A percentile compares a stretch with the other conserved stretches of the same genome.
Evolutionary conservation across 2,113 vertebrate genomes (phyloP).

Genomic region (Micronycteris hirsuta): DNA sequence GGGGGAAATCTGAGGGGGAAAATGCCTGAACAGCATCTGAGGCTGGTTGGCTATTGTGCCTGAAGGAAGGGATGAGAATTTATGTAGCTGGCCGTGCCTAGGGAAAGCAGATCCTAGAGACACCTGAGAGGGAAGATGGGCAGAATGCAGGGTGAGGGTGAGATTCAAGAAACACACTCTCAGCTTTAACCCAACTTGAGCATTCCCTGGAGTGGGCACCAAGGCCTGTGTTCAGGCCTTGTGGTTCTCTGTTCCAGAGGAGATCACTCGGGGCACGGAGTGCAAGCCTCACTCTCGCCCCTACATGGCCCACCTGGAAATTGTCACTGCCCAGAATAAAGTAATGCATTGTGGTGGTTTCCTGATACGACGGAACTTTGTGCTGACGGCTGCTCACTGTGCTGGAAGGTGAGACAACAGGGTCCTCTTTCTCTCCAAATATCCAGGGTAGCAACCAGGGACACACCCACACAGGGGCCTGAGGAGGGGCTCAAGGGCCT

Average conservation of each 20-base stretch:
- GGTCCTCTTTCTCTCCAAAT: not conserved
- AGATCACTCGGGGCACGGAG: conserved; percentile 57
- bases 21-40: not conserved
- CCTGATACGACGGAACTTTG: conserved; percentile 54
- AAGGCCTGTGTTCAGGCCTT: not conserved
- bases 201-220: not conserved
- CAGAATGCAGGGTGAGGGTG: not conserved
- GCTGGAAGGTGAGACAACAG: conserved; percentile 43
- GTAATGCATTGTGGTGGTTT: not conserved
- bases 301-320: conserved; percentile 59
- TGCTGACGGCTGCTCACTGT: conserved; percentile 62
- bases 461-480: not conserved
- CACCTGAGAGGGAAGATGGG: not conserved
- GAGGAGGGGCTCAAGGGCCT: not conserved
- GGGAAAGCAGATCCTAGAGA: not conserved
- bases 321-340: rapidly evolving
- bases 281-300: conserved; percentile 59
- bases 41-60: not conserved
- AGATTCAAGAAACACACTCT: not conserved
- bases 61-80: not conserved
- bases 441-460: not conserved
- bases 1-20: not conserved
- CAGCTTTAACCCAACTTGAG: not conserved
- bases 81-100: not conserved
- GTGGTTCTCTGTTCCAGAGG: conserved; percentile 43